Evolutionary conservation across 2,888 invertebrate genomes (phyloP), one percentile per base, ranked within the genome.

Genomic region (Melinaea menophilus): DNA sequence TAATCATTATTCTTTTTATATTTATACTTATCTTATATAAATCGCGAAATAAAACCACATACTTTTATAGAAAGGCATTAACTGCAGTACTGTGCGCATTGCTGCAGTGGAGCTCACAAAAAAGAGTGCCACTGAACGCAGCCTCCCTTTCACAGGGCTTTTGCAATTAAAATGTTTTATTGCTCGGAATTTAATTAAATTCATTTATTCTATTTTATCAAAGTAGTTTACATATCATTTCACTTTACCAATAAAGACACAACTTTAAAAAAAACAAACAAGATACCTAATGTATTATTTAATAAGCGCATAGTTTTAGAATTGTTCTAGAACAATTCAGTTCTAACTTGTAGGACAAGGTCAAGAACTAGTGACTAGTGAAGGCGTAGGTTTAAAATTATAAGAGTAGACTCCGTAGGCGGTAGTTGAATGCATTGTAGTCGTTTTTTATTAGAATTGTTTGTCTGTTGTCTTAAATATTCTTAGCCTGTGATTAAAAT

Each of bases 111-210:
- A 2, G 5, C 51, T 22, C 22, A 31, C 7, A 51, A 51, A 51
- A 51, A 51, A 9, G 31, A 51, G 51, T 51, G 51, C 51, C 51
- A 51, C 31, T 5, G 46, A 51, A 31, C 51, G 31, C 13, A 48
- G 48, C 48, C 48, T 22, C 13, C 48, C 31, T 9, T 51, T 51
- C 31, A 51, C 22, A 51, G 22, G 51, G 51, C 31, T 11, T 31
- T 31, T n/a, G 51, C 31, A 51, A 51, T 51, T 51, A 51, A 51
- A 51, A 51, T 51, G 31, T 48, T 48, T n/a, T 51, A 51, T 31
- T 31, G 31, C 5, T 51, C 41, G 2, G 9, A 41, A 41, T 41
- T 41, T 9, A 41, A 41, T 41, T 7, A 41, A 41, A 41, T 41
- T 41, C 37, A 7, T 37, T 41, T 11, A 41, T 41, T 41, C 41